These are phyloP conservation scores for Orthosia gothica DNA, from an alignment of 2,888 invertebrate genomes.

Conservation along the genomic window DNA sequence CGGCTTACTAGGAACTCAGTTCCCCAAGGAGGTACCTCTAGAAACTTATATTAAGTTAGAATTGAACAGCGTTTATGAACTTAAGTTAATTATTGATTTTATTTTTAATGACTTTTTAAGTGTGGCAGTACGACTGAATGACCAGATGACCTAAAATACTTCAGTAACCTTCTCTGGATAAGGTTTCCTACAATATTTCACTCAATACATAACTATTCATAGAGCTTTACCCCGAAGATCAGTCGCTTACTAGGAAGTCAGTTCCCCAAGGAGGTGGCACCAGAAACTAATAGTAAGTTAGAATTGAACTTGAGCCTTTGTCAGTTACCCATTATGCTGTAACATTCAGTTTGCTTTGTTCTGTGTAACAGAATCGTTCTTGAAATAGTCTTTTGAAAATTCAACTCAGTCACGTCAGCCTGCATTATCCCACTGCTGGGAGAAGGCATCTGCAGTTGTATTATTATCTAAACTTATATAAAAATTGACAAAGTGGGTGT, in stretches of 20 bases:
- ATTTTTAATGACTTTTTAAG: too few relatives aligned
- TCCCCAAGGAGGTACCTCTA: constrained; percentile 31
- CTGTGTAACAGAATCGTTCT: not conserved
- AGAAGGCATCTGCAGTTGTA: too few relatives aligned
- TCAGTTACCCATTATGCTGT: constrained; percentile 15
- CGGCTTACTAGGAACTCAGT: not conserved
- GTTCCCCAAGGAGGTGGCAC: constrained; percentile 35
- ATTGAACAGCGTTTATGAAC: constrained; percentile 16
- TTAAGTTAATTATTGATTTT: too few relatives aligned
- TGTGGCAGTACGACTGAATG: too few relatives aligned
- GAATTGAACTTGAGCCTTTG: constrained; percentile 46
- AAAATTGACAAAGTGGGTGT: too few relatives aligned
- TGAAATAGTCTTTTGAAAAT: not conserved
- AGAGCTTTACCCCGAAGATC: constrained; percentile 19
- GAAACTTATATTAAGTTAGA: constrained; percentile 59
- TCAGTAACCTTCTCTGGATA: not conserved
- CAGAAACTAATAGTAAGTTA: constrained; percentile 60
- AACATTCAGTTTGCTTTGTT: not conserved
- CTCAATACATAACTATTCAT: not conserved
- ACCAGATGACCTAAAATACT: not conserved
- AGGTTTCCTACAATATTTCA: constrained; percentile 11
- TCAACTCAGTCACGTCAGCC: too few relatives aligned
- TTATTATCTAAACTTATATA: too few relatives aligned
- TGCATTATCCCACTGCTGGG: too few relatives aligned
- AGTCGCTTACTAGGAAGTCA: constrained; percentile 19